Conservation (phyloP, 1,140 invertebrate species). For the Acromyrmex charruanus region DNA sequence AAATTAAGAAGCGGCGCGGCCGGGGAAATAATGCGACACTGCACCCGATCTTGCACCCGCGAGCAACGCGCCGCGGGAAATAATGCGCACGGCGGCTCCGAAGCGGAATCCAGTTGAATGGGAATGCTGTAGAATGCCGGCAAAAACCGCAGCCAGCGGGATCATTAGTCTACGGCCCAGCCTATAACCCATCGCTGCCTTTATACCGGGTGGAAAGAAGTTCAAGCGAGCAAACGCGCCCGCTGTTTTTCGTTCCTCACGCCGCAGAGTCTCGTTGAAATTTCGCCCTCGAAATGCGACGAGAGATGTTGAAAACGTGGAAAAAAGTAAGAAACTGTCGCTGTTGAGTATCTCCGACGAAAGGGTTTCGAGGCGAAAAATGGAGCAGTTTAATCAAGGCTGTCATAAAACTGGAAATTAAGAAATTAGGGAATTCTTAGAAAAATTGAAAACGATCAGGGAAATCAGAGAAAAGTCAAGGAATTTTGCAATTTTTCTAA, state of each 20-base stretch:
- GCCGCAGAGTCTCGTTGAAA: conserved; percentile 30
- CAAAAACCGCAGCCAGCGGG: conserved; percentile 85
- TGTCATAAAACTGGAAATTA: too few relatives aligned
- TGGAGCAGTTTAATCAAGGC: too few relatives aligned
- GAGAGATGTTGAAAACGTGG: neutral
- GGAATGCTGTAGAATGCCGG: conserved; percentile 86
- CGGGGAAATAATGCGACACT: neutral
- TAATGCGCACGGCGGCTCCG: conserved; percentile 76
- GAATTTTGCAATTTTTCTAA: too few relatives aligned
- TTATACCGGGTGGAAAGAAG: conserved; percentile 74
- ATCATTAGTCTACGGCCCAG: conserved; percentile 86
- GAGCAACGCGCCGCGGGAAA: conserved; percentile 69
- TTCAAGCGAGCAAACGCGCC: conserved; percentile 24
- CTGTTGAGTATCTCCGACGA: neutral
- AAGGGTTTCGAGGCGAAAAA: neutral
- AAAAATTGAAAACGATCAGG: too few relatives aligned
- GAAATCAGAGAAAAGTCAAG: too few relatives aligned
- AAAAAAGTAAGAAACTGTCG: neutral
- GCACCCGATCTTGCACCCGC: conserved; percentile 31
- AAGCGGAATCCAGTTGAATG: conserved; percentile 84
- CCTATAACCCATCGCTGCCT: conserved; percentile 77
- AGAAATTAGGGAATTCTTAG: too few relatives aligned
- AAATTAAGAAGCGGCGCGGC: neutral
- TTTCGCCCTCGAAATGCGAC: conserved; percentile 31
- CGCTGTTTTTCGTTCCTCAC: conserved; percentile 36